Base-by-base conservation (phyloP, 2,113 vertebrate genomes). In the Epinephelus lanceolatus region DNA sequence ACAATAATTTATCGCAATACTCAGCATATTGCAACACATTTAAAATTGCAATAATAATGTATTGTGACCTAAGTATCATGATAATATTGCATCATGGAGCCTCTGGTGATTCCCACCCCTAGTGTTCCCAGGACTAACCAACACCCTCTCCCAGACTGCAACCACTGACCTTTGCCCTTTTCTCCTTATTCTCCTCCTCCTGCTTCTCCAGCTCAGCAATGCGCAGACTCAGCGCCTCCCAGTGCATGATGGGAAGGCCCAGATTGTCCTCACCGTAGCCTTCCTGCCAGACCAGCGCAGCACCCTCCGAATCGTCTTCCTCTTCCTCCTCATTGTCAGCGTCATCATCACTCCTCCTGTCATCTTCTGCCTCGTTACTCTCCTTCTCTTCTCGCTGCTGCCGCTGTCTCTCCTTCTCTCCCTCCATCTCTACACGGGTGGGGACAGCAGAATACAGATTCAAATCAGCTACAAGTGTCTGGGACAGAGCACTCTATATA, bases 181-280 rank as follows among this genome's bases (percentile, higher is more conserved):
- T 95, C 61, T 92, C 93, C 67, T 92, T 94, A 45, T 86, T 92
- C 71, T 95, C 92, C 70, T 95, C 94, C 25, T 96, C 95, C 61
- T 96, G 94, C 80, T 94, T 96, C 85, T 96, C 96, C 45, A 96
- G 89, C 83, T 96, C 94, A 3, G 95, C 95, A 0, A 96, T 96
- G 37, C 94, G 94, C 61, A 95, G 83, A 65, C 93, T 95, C 42
- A 96, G 91, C 0, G 94, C 95, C 79, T 96, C 95, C 96, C 96
- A 96, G 87, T 96, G 94, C 95, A 96, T 96, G 87, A 96, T 96
- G 87, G 96, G 96, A 78, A 95, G 86, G 51, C 94, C 95, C 10
- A 95, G 78, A 23, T 93, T 93, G 84, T 96, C 94, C 21, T 94
- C 91, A 0, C 78, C 19, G 0, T 80, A 84, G 65, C 87, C 80